Evolutionary conservation across 2,113 vertebrate species (phyloP).

Genomic region (Abramis brama): DNA sequence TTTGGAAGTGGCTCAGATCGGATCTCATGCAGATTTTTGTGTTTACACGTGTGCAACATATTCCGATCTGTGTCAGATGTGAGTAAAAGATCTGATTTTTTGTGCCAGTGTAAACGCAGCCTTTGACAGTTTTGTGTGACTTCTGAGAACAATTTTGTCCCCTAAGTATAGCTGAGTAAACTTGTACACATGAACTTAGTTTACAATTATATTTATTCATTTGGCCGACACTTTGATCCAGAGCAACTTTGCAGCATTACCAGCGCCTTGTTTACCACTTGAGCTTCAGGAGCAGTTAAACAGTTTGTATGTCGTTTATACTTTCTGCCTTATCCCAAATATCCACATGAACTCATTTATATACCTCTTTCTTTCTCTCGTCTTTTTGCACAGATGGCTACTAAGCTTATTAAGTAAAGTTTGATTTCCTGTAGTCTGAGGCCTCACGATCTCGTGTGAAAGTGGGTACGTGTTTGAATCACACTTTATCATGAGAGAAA

Average conservation of each 20-base stretch:
- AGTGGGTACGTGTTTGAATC: slow-evolving; percentile 10
- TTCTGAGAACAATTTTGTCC: background rate
- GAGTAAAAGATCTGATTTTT: too few relatives aligned
- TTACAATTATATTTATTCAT: slow-evolving; percentile 4
- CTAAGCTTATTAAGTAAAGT: background rate
- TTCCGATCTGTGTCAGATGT: too few relatives aligned
- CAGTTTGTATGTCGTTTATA: background rate
- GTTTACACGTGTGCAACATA: too few relatives aligned
- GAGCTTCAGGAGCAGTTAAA: background rate
- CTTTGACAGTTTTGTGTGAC: background rate
- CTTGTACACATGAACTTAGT: background rate
- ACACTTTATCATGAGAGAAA: slow-evolving; percentile 30
- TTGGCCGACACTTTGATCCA: background rate
- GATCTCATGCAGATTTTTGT: too few relatives aligned
- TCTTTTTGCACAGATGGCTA: background rate
- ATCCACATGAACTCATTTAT: background rate
- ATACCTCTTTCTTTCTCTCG: background rate
- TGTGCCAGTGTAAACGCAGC: too few relatives aligned
- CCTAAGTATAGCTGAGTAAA: background rate
- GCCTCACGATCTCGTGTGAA: background rate
- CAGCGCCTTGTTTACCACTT: slow-evolving; percentile 1
- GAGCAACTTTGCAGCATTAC: background rate
- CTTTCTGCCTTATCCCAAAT: background rate
- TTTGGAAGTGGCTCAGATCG: too few relatives aligned
- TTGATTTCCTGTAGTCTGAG: background rate